phyloP scores from a whole-genome alignment of 1,140 invertebrate species.

The Anastrepha ludens region DNA sequence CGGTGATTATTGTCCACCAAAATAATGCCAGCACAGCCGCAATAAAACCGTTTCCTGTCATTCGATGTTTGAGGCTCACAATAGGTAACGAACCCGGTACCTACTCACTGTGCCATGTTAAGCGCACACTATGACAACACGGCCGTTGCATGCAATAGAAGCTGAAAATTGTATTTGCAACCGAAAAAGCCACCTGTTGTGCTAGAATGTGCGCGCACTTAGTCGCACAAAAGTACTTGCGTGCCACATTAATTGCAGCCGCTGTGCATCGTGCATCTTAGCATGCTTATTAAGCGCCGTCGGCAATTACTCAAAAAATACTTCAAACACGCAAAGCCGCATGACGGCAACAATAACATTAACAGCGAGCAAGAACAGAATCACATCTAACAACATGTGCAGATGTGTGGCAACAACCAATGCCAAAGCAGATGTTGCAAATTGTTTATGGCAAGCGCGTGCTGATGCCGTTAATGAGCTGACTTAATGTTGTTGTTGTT shows the following conservation, averaged over 20 bases:
- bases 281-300: constrained; percentile 23
- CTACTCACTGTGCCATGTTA: too few species aligned
- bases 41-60: too few species aligned
- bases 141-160: too few species aligned
- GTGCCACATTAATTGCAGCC: constrained; percentile 15
- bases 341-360: not conserved
- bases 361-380: not conserved
- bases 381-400: not conserved
- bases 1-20: too few species aligned
- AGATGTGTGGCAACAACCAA: not conserved
- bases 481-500: not conserved
- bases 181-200: not conserved
- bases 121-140: too few species aligned
- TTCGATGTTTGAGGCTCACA: too few species aligned
- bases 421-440: constrained; percentile 42
- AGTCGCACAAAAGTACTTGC: not conserved
- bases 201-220: not conserved
- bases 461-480: constrained; percentile 31
- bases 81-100: too few species aligned
- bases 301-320: constrained; percentile 36
- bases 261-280: not conserved
- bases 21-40: too few species aligned
- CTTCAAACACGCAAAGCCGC: not conserved
- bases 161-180: too few species aligned
- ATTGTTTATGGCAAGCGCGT: constrained; percentile 47